Evolutionary conservation across 2,113 vertebrate genomes (phyloP).

Genomic region (Notechis scutatus): DNA sequence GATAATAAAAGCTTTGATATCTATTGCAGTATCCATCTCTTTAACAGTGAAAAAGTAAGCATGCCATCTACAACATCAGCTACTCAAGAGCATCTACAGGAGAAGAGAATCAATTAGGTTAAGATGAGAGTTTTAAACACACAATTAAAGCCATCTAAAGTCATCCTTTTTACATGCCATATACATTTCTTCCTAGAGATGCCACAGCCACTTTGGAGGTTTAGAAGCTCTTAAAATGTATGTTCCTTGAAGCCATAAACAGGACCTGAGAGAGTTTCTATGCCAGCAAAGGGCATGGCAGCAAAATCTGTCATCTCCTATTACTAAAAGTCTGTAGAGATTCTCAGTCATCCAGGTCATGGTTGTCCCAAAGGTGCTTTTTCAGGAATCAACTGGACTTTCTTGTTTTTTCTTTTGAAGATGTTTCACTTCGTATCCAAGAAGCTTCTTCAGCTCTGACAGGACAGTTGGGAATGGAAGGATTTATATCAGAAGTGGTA

Average conservation of each 20-base stretch:
- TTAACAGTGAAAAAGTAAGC: neutral
- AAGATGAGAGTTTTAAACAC: neutral
- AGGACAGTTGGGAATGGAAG: no score
- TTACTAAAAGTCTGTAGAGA: no score
- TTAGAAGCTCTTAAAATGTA: neutral
- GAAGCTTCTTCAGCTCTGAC: no score
- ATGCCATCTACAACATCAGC: neutral
- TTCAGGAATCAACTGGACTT: no score
- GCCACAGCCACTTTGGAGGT: neutral
- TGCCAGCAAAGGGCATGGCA: neutral
- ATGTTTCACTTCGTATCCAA: no score
- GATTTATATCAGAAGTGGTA: no score
- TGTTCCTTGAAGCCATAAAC: neutral
- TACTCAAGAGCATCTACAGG: neutral
- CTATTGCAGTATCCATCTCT: neutral
- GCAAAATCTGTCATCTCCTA: neutral
- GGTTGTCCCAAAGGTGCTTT: no score
- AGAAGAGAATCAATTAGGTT: neutral
- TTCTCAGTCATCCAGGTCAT: no score
- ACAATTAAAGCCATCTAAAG: neutral
- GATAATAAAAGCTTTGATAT: neutral
- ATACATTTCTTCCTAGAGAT: neutral
- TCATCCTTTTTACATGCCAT: neutral
- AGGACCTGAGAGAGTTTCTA: neutral
- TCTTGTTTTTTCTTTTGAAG: no score